Evolutionary conservation across 2,113 vertebrate species (phyloP), one percentile per base, ranked within the genome.

Genomic region (Acinonyx jubatus): DNA sequence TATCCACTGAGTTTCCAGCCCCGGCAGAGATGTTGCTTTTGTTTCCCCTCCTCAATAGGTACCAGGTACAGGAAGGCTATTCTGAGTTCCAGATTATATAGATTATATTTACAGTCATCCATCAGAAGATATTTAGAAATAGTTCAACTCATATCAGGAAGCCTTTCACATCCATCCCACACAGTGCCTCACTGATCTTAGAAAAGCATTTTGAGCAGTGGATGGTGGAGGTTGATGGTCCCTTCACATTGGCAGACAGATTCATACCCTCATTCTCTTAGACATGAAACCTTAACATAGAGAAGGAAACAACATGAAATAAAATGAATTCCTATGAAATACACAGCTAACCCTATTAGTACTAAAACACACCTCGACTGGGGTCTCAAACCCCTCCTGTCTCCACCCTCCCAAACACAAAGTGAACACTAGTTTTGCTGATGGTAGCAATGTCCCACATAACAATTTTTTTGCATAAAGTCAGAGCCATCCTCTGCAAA

Each of bases 71-170:
- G 38, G 50, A 95, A 73, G 96, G 52, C 29, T 19, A 23, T 71
- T 96, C 45, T 65, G 52, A 89, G 52, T 52, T 12, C 48, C 73
- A 27, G 48, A 41, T 89, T 81, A n/a, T 14, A 69, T 29, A 38
- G 12, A 83, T 83, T 52, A 94, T 31, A 33, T n/a, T 93, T 18
- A 27, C 29, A 69, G 55, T 21, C 50, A 45, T 41, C 73, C 45
- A 52, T 83, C 48, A 38, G 69, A 89, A 82, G 87, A 71, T 16
- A 81, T n/a, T 93, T 89, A 73, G 80, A 96, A 79, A 74, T 61
- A 82, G 29, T 31, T 5, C 16, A 21, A 33, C n/a, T 5, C 13
- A 27, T 12, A 61, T 48, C 45, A n/a, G 15, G 29, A 68, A 33
- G 52, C 15, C 80, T 92, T 66, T 55, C 33, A 25, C 33, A n/a